phyloP scores from a whole-genome alignment of 2,888 invertebrate species.

The Luperina testacea region DNA sequence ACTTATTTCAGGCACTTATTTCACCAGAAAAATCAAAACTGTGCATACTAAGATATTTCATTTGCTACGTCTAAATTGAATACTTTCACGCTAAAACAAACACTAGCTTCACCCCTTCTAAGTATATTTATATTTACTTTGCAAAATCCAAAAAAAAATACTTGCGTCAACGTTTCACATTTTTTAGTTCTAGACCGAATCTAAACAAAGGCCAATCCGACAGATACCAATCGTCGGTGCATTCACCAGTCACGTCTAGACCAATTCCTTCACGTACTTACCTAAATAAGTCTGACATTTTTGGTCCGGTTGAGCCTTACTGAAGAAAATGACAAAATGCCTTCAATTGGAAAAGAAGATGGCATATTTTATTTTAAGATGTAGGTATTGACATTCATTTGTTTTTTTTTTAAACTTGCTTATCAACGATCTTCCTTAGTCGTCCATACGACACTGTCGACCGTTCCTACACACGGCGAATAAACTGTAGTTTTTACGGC shows the following conservation, averaged over 20 bases:
- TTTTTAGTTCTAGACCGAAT: slow-evolving; percentile 42
- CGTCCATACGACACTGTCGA: not conserved
- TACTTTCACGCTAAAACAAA: slow-evolving; percentile 22
- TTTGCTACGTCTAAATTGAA: slow-evolving; percentile 19
- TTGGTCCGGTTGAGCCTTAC: slow-evolving; percentile 35
- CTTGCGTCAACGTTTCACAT: slow-evolving; percentile 41
- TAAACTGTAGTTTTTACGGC: not conserved
- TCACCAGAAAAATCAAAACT: not conserved
- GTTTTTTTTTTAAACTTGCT: not conserved
- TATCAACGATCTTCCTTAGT: too few species aligned
- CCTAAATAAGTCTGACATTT: slow-evolving; percentile 56
- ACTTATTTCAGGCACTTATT: too few species aligned
- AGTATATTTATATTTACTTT: slow-evolving; percentile 55
- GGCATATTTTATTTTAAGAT: not conserved
- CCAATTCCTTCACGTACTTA: slow-evolving; percentile 63
- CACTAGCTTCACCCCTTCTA: slow-evolving; percentile 3
- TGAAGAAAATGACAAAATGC: slow-evolving; percentile 7
- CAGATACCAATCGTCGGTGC: slow-evolving; percentile 66
- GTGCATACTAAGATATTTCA: not conserved
- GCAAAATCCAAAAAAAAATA: slow-evolving; percentile 44
- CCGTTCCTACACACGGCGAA: not conserved
- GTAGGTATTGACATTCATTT: not conserved
- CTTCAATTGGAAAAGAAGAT: slow-evolving; percentile 7
- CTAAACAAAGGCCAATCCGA: slow-evolving; percentile 69
- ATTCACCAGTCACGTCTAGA: slow-evolving; percentile 71